phyloP scores from a whole-genome alignment of 2,888 invertebrate species.

The Campaea margaritaria region DNA sequence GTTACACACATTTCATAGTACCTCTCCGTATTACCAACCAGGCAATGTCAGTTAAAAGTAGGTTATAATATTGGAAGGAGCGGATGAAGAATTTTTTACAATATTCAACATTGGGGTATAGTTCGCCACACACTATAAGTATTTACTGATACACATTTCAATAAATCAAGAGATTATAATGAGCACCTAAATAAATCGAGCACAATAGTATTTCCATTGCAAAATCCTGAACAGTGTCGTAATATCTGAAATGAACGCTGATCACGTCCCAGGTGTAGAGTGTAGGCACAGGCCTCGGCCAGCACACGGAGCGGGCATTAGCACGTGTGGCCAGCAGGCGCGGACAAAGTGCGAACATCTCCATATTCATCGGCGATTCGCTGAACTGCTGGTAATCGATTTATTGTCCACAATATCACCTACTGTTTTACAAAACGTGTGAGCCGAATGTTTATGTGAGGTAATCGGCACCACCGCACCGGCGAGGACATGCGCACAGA shows the following conservation, averaged over 20 bases:
- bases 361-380: conserved; percentile 23
- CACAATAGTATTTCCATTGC: neutral
- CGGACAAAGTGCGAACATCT: conserved; percentile 9
- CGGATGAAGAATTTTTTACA: too few species aligned
- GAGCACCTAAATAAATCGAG: neutral
- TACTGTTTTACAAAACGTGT: conserved; percentile 22
- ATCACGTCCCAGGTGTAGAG: conserved; percentile 16
- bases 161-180: neutral
- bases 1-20: too few species aligned
- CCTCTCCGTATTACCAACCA: too few species aligned
- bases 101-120: too few species aligned
- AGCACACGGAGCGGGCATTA: neutral
- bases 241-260: conserved; percentile 6
- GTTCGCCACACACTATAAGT: too few species aligned
- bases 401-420: conserved; percentile 25
- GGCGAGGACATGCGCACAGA: neutral
- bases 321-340: conserved; percentile 14
- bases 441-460: conserved; percentile 10
- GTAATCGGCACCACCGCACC: conserved; percentile 14
- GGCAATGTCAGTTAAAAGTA: too few species aligned
- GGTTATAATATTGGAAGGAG: too few species aligned
- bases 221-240: neutral
- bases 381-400: conserved; percentile 29
- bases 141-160: neutral
- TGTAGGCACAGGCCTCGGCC: neutral